Evolutionary conservation across 2,797 vertebrate species (phyloP).

Genomic region (Melanotaenia parkinsoni): DNA sequence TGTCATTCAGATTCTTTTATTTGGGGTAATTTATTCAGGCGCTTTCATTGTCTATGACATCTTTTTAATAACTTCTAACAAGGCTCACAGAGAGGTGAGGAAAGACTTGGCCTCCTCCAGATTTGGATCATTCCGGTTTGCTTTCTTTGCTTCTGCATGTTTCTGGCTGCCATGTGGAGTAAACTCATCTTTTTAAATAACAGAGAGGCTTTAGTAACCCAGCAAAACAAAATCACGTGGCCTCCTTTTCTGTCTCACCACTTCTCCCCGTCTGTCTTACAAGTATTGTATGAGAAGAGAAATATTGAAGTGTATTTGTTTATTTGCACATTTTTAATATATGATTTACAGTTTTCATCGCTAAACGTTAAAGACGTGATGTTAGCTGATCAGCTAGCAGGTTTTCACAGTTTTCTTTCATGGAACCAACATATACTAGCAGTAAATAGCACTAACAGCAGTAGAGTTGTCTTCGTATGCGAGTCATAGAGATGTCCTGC

Average conservation of each 20-base stretch:
- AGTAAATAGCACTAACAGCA: slow-evolving; percentile 62
- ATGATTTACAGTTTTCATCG: slow-evolving; percentile 57
- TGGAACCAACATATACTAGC: slow-evolving; percentile 25
- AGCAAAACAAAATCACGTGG: no score
- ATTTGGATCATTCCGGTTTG: background rate
- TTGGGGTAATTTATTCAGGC: background rate
- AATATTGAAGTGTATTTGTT: slow-evolving; percentile 57
- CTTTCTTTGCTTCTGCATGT: slow-evolving; percentile 20
- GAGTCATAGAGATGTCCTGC: slow-evolving; percentile 18
- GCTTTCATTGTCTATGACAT: background rate
- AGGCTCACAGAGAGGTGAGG: background rate
- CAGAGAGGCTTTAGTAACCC: background rate
- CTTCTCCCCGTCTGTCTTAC: background rate
- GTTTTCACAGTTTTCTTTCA: slow-evolving; percentile 27
- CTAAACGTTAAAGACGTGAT: slow-evolving; percentile 49
- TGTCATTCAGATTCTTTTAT: accelerated
- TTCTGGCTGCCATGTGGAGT: background rate
- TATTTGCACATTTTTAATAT: slow-evolving; percentile 84
- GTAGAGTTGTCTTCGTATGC: slow-evolving; percentile 38
- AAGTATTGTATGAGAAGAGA: slow-evolving; percentile 44
- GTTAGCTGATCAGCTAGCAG: slow-evolving; percentile 29
- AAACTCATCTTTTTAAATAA: background rate
- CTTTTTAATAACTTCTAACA: background rate
- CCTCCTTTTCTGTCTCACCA: background rate
- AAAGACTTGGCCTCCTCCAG: background rate